Conservation (phyloP, 2,113 vertebrate species). For the Menura novaehollandiae region DNA sequence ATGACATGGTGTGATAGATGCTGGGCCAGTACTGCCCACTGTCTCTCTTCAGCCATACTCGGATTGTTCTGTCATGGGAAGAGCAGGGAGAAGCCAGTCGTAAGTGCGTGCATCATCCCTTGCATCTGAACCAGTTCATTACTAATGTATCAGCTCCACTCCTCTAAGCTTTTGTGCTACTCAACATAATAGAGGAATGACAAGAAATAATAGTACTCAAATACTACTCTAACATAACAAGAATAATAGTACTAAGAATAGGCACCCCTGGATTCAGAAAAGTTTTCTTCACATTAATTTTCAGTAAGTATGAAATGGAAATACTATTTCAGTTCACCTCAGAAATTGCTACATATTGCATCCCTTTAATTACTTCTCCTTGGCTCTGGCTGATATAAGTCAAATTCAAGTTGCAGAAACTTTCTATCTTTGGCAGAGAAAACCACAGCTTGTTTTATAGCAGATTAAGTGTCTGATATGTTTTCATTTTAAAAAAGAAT, state of each 20-base stretch:
- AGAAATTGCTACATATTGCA: background rate
- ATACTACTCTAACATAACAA: background rate
- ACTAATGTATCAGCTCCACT: background rate
- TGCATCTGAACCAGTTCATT: background rate
- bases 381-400: background rate
- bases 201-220: background rate
- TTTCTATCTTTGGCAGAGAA: background rate
- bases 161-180: background rate
- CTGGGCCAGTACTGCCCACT: slow-evolving; percentile 97
- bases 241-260: background rate
- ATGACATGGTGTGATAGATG: slow-evolving; percentile 92
- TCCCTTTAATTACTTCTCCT: background rate
- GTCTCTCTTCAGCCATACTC: slow-evolving; percentile 96
- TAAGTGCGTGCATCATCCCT: background rate
- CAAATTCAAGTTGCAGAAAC: background rate
- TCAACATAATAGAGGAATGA: background rate
- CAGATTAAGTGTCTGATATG: background rate
- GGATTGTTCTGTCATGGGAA: slow-evolving; percentile 79
- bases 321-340: background rate
- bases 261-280: background rate
- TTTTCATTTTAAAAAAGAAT: background rate
- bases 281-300: background rate
- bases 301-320: background rate
- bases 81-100: background rate
- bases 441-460: background rate